Percentiles rank a stretch among this genome's conserved stretches.
Evolutionary conservation across 2,797 vertebrate species (phyloP).

Genomic region (Gymnoscopelus microlampas): DNA sequence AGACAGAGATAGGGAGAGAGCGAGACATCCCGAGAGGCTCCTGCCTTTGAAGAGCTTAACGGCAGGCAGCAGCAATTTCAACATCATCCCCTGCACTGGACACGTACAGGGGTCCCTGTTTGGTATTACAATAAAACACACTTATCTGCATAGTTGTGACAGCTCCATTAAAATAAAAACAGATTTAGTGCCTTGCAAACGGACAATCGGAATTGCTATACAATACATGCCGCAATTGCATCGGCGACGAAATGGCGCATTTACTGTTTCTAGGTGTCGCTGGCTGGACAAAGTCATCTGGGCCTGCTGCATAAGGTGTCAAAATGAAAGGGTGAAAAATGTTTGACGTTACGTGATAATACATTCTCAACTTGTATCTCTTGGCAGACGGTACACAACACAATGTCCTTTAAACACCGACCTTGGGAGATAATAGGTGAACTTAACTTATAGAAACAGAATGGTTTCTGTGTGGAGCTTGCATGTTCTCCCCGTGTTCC

Average conservation of each 20-base stretch:
- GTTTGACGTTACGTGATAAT: conserved; percentile 38
- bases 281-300: neutral
- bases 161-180: conserved; percentile 33
- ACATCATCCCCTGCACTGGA: conserved; percentile 26
- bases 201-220: conserved; percentile 10
- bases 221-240: conserved; percentile 8
- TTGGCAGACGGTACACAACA: conserved; percentile 19
- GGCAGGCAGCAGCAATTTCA: conserved; percentile 38
- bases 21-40: conserved; percentile 35
- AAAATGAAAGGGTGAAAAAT: conserved; percentile 19
- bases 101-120: neutral
- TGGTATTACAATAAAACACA: conserved; percentile 13
- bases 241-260: conserved; percentile 22
- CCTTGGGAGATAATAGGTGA: conserved; percentile 30
- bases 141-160: conserved; percentile 21
- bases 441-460: conserved; percentile 41
- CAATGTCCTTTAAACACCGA: conserved; percentile 28
- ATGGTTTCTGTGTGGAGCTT: too few relatives aligned
- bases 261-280: conserved; percentile 13
- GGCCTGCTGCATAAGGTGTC: neutral
- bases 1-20: conserved; percentile 3
- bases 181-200: conserved; percentile 20
- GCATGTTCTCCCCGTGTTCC: too few relatives aligned
- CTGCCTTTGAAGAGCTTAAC: conserved; percentile 37
- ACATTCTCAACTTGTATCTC: conserved; percentile 30